Evolutionary conservation across 1,140 invertebrate species (phyloP).

Genomic region (Sycophaga agraensis): DNA sequence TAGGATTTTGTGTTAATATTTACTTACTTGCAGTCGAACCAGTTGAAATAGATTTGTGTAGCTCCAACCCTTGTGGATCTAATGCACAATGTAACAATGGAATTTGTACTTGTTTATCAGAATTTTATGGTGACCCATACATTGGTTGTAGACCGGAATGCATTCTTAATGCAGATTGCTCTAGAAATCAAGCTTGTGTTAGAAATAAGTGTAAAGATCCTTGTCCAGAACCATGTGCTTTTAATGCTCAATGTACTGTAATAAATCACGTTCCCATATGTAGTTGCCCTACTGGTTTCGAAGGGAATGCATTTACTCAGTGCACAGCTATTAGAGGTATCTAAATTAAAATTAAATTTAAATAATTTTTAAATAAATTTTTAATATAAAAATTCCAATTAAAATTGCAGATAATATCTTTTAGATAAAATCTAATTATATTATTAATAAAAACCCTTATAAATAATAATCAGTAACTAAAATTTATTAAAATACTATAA

Average conservation of each 20-base stretch:
- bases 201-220: conserved; percentile 72
- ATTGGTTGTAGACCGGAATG: conserved; percentile 70
- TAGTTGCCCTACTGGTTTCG: conserved; percentile 65
- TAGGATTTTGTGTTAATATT: background rate
- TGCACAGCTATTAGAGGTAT: conserved; percentile 55
- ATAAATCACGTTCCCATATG: conserved; percentile 72
- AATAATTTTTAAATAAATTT: too few species aligned
- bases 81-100: conserved; percentile 65
- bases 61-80: conserved; percentile 70
- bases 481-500: too few species aligned
- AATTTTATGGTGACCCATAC: conserved; percentile 72
- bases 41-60: conserved; percentile 57
- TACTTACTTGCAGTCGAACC: conserved; percentile 15
- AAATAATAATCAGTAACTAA: too few species aligned
- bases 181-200: conserved; percentile 67
- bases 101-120: conserved; percentile 65
- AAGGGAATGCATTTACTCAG: conserved; percentile 66
- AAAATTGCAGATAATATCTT: too few species aligned
- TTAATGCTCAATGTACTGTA: conserved; percentile 68
- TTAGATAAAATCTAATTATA: conserved; percentile 41
- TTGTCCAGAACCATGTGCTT: conserved; percentile 68
- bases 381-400: conserved; percentile 33
- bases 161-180: conserved; percentile 68
- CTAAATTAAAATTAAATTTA: too few species aligned
- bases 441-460: conserved; percentile 35